Evolutionary conservation across 2,888 invertebrate genomes (phyloP).

Genomic region (Diplolepis rosae): DNA sequence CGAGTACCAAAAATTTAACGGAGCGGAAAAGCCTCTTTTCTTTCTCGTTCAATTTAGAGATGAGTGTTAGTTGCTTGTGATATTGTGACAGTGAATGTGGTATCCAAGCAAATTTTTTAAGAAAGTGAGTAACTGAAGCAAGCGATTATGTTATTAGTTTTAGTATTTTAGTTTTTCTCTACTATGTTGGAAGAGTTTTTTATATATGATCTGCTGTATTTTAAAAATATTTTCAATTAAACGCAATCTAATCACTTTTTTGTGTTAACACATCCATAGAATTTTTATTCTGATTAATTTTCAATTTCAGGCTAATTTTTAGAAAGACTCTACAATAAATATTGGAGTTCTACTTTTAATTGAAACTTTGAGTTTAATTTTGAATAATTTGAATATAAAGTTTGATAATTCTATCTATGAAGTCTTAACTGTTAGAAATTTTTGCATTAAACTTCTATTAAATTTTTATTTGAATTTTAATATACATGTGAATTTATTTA

Average conservation of each 20-base stretch:
- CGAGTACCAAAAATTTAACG: slow-evolving; percentile 55
- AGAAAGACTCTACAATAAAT: too few species aligned
- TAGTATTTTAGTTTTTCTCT: not conserved
- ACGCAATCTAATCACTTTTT: not conserved
- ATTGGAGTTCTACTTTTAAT: too few species aligned
- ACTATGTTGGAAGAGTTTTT: slow-evolving; percentile 7
- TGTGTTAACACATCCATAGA: too few species aligned
- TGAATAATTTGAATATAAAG: too few species aligned
- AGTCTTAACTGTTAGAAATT: too few species aligned
- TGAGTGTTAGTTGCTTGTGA: slow-evolving; percentile 42
- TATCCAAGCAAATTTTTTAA: slow-evolving; percentile 44
- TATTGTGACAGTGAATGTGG: slow-evolving; percentile 38
- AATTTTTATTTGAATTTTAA: too few species aligned
- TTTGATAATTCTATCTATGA: too few species aligned
- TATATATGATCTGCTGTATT: not conserved
- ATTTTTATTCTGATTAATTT: too few species aligned
- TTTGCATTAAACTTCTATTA: too few species aligned
- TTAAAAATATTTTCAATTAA: slow-evolving; percentile 1
- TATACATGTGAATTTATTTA: too few species aligned
- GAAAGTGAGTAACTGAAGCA: slow-evolving; percentile 29
- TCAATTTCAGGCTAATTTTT: too few species aligned
- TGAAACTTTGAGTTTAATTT: too few species aligned
- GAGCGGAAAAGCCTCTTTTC: slow-evolving; percentile 59
- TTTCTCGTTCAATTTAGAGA: slow-evolving; percentile 50
- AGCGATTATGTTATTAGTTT: slow-evolving; percentile 18